Conservation (phyloP, 2,888 invertebrate genomes). For the Chloromyia formosa region DNA sequence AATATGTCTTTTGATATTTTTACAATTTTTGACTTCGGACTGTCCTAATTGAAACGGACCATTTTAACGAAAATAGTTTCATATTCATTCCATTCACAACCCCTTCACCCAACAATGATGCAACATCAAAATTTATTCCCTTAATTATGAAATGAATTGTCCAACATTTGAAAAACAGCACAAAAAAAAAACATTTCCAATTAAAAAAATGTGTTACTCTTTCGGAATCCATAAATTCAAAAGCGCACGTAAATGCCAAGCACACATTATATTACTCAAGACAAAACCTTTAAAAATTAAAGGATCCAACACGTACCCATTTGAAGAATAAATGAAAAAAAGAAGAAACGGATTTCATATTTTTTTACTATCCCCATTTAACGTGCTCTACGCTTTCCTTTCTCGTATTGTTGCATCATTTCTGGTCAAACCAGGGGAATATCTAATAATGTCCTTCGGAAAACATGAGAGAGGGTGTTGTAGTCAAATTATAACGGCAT, state of each 20-base stretch:
- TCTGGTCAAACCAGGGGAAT: constrained; percentile 3
- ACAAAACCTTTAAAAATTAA: no score
- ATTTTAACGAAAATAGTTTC: no score
- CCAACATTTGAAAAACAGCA: not conserved
- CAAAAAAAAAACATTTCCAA: constrained; percentile 4
- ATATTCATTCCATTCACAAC: not conserved
- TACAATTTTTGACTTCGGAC: no score
- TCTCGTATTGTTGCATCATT: not conserved
- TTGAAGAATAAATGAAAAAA: not conserved
- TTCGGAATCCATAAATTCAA: not conserved
- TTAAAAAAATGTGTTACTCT: constrained; percentile 32
- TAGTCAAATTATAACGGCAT: constrained; percentile 25
- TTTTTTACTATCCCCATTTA: not conserved
- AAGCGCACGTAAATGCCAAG: not conserved
- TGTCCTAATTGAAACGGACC: no score
- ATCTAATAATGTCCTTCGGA: constrained; percentile 13
- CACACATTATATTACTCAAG: not conserved
- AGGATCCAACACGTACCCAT: no score
- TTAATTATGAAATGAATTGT: constrained; percentile 30
- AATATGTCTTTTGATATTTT: no score
- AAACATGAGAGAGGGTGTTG: constrained; percentile 26
- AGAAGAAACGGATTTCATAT: not conserved
- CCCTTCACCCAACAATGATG: not conserved
- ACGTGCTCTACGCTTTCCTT: not conserved
- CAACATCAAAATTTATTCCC: not conserved